Evolutionary conservation across 2,888 invertebrate genomes (phyloP).

Genomic region (Microchrysa polita): DNA sequence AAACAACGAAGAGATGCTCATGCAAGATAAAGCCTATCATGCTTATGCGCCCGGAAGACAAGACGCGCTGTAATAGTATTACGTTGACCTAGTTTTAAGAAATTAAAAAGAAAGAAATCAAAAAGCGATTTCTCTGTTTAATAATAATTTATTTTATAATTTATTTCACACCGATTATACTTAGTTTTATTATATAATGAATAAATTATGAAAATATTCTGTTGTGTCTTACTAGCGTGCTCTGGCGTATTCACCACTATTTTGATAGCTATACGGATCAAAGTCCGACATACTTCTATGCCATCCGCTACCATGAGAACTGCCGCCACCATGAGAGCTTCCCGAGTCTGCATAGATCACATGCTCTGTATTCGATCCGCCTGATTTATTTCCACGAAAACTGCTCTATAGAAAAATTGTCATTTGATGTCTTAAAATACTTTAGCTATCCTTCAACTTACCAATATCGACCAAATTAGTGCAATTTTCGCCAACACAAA

Average conservation of each 20-base stretch:
- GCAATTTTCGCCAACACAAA: slow-evolving; percentile 74
- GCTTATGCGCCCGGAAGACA: slow-evolving; percentile 64
- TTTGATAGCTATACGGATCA: slow-evolving; percentile 48
- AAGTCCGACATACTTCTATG: slow-evolving; percentile 60
- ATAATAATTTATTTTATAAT: neutral
- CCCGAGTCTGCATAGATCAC: slow-evolving; percentile 67
- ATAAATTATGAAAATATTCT: too few relatives aligned
- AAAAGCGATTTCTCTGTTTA: neutral
- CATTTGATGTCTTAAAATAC: slow-evolving; percentile 41
- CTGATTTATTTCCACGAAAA: slow-evolving; percentile 68
- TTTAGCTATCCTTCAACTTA: slow-evolving; percentile 55
- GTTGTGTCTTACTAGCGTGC: neutral
- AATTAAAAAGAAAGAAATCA: neutral
- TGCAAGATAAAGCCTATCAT: slow-evolving; percentile 72
- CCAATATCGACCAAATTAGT: slow-evolving; percentile 69
- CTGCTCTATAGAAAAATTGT: slow-evolving; percentile 64
- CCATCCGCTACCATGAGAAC: slow-evolving; percentile 60
- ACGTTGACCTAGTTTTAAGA: neutral
- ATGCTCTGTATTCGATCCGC: slow-evolving; percentile 66
- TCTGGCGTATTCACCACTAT: neutral
- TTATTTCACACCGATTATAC: neutral
- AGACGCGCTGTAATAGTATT: neutral
- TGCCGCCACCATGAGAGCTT: slow-evolving; percentile 51
- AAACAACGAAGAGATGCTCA: slow-evolving; percentile 68
- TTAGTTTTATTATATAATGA: neutral